A percentile compares a stretch with the other conserved stretches of the same genome.
These are phyloP conservation scores for Callinectes sapidus DNA, from an alignment of 2,888 invertebrate genomes.

Conservation along the genomic window DNA sequence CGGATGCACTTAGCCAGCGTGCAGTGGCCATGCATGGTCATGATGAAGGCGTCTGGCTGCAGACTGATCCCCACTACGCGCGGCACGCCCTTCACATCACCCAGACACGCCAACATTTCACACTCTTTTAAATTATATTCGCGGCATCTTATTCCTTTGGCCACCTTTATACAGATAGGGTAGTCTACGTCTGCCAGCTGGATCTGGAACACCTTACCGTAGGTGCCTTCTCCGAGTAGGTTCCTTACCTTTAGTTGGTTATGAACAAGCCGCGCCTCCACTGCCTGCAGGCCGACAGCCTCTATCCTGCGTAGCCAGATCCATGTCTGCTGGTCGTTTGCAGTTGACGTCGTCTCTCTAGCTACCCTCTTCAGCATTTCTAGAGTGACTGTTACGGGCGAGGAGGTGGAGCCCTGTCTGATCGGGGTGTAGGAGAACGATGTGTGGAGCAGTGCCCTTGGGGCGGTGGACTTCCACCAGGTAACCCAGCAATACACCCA, in stretches of 20 bases:
- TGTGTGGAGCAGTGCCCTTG: neutral
- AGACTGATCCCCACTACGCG: slow-evolving; percentile 41
- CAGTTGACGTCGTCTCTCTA: neutral
- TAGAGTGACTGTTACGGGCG: neutral
- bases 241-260: neutral
- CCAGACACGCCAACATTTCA: neutral
- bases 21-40: slow-evolving; percentile 36
- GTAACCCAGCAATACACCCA: neutral
- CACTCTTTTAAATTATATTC: neutral
- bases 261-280: neutral
- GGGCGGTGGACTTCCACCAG: neutral
- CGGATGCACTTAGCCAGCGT: neutral
- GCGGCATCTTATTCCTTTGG: neutral
- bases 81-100: slow-evolving; percentile 12
- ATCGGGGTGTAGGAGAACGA: neutral
- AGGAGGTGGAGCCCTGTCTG: neutral
- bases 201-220: slow-evolving; percentile 22
- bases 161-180: slow-evolving; percentile 19
- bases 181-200: slow-evolving; percentile 20
- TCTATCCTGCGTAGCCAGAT: neutral
- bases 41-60: slow-evolving; percentile 22
- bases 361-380: neutral
- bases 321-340: neutral
- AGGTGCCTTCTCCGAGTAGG: slow-evolving; percentile 27
- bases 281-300: neutral